Evolutionary conservation across 2,797 vertebrate genomes (phyloP).

Genomic region (Garrulus glandarius): DNA sequence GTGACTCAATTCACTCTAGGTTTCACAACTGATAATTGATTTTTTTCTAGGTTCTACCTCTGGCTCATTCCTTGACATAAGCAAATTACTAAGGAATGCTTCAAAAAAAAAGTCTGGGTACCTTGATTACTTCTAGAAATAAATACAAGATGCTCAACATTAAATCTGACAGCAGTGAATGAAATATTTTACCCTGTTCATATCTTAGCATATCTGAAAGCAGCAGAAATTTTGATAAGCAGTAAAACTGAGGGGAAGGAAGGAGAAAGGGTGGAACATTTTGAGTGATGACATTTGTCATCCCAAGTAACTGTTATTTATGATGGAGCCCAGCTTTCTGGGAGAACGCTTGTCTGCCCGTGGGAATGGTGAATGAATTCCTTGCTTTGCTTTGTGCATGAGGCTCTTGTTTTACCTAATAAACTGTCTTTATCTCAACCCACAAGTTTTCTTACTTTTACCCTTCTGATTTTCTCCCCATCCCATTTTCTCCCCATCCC

Average conservation of each 20-base stretch:
- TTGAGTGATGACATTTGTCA: not conserved
- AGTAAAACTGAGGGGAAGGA: accelerated
- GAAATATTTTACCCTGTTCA: not conserved
- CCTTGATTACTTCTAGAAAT: not conserved
- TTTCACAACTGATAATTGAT: not conserved
- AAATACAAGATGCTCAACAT: not conserved
- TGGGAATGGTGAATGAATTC: not conserved
- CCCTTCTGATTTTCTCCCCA: not conserved
- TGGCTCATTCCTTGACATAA: not conserved
- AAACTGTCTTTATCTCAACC: not conserved
- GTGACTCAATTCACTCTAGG: not conserved
- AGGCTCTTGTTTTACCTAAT: not conserved
- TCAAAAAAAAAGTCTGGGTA: not conserved
- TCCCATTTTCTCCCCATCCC: not conserved
- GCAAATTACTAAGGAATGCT: not conserved
- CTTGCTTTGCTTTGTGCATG: not conserved
- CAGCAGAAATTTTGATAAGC: not conserved
- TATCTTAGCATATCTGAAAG: not conserved
- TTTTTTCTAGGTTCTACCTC: not conserved
- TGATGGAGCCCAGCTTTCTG: not conserved
- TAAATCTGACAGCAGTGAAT: not conserved
- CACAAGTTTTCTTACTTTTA: not conserved
- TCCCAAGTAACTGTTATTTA: not conserved
- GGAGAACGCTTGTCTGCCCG: accelerated
- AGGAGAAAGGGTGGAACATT: not conserved